Conservation (phyloP, 2,888 invertebrate genomes). For the Arenicola marina region DNA sequence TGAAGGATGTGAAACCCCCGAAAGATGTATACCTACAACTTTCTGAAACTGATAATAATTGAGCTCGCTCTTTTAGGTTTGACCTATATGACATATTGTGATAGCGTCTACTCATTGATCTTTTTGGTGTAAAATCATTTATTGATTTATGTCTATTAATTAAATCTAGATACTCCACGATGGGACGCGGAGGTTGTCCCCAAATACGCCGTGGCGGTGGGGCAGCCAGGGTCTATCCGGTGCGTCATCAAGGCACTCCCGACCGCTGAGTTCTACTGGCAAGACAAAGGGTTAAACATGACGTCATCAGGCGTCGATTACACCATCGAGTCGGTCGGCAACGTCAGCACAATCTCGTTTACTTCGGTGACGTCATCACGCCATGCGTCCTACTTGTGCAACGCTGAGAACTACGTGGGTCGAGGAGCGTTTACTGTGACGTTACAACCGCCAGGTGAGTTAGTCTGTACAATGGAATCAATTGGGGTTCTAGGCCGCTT, state of each 20-base stretch:
- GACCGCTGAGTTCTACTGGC: not conserved
- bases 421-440: not conserved
- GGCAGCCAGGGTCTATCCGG: not conserved
- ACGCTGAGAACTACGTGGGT: not conserved
- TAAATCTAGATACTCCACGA: not conserved
- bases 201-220: not conserved
- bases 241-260: not conserved
- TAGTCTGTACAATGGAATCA: not conserved
- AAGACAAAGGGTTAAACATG: not conserved
- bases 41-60: too few species aligned
- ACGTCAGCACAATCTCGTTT: not conserved
- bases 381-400: not conserved
- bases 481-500: too few species aligned
- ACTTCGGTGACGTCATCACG: not conserved
- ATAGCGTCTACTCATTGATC: too few species aligned
- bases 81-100: too few species aligned
- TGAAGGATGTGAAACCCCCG: too few species aligned
- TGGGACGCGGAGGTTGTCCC: not conserved
- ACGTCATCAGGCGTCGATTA: constrained; percentile 3
- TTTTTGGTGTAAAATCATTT: too few species aligned
- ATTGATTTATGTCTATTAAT: too few species aligned
- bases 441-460: not conserved
- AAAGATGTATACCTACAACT: too few species aligned
- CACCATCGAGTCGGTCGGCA: not conserved
- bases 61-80: too few species aligned